Percentiles rank a stretch among this genome's conserved stretches.
Evolutionary conservation across 2,113 vertebrate species (phyloP).

Genomic region (Brachyistius frenatus): DNA sequence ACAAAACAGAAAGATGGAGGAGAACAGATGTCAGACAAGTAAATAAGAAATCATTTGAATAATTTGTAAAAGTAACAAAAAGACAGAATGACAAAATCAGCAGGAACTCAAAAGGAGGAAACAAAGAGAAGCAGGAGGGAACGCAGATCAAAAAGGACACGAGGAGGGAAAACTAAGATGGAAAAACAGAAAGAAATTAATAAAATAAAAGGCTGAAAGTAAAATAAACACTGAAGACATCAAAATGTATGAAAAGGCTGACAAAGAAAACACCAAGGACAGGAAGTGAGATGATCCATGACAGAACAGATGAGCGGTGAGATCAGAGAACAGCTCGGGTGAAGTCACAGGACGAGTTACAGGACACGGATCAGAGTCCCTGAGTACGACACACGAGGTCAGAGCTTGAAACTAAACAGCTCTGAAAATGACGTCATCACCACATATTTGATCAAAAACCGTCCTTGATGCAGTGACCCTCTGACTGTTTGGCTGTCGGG

Average conservation of each 20-base stretch:
- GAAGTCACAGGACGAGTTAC: not conserved
- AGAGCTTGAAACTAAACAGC: constrained; percentile 26
- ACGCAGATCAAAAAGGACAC: not conserved
- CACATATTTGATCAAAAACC: not conserved
- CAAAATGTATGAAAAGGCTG: not conserved
- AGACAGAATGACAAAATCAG: too few relatives aligned
- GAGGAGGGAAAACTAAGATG: not conserved
- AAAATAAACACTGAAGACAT: not conserved
- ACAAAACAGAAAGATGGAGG: not conserved
- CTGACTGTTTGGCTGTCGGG: not conserved
- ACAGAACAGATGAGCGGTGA: constrained; percentile 31
- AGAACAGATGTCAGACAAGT: not conserved
- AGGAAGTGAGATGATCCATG: constrained; percentile 3
- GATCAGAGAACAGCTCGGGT: constrained; percentile 62
- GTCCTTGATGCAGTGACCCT: too few relatives aligned
- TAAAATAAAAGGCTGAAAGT: not conserved
- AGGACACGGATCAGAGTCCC: constrained; percentile 11
- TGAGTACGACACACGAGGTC: constrained; percentile 45
- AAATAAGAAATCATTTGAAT: too few relatives aligned
- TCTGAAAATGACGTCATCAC: constrained; percentile 6
- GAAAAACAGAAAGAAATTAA: not conserved
- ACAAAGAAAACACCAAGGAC: not conserved
- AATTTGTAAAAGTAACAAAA: too few relatives aligned
- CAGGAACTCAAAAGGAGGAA: not conserved
- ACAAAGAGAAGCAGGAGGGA: too few relatives aligned